phyloP scores from a whole-genome alignment of 2,797 vertebrate species.

The Gephyroberyx darwinii region DNA sequence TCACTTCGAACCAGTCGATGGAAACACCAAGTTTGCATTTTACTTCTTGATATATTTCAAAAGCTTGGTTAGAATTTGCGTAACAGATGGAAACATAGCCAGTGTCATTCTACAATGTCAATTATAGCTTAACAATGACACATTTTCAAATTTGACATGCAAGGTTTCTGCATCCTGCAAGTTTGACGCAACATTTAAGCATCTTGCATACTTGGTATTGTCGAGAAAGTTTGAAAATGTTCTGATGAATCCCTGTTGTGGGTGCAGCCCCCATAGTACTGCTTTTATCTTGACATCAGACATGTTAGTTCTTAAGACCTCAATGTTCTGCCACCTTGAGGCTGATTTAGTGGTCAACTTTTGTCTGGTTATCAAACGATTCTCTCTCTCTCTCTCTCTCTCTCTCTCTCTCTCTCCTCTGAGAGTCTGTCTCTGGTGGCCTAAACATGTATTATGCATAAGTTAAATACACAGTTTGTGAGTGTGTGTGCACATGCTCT shows the following conservation, averaged over 20 bases:
- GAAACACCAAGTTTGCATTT: too few species aligned
- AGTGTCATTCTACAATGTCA: too few species aligned
- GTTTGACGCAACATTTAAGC: background rate
- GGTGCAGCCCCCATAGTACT: background rate
- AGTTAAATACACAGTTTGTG: slow-evolving; percentile 29
- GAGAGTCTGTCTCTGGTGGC: slow-evolving; percentile 38
- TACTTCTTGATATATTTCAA: too few species aligned
- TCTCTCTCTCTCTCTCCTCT: background rate
- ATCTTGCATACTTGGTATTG: background rate
- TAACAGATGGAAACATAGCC: too few species aligned
- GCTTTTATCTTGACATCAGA: slow-evolving; percentile 4
- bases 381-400: background rate
- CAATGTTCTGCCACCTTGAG: slow-evolving; percentile 13
- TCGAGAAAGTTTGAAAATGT: too few species aligned
- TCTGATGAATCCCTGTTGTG: background rate
- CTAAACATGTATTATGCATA: slow-evolving; percentile 58
- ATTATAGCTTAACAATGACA: too few species aligned
- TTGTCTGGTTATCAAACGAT: slow-evolving; percentile 5
- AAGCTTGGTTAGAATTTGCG: too few species aligned
- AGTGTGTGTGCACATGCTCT: background rate
- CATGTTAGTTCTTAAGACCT: background rate
- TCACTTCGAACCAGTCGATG: too few species aligned
- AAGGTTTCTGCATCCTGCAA: too few species aligned
- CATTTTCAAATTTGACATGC: too few species aligned
- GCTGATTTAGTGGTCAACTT: background rate